Percentiles rank a stretch among this genome's conserved stretches.
Evolutionary conservation across 2,797 vertebrate species (phyloP).

Genomic region (Pangasius krempfi): DNA sequence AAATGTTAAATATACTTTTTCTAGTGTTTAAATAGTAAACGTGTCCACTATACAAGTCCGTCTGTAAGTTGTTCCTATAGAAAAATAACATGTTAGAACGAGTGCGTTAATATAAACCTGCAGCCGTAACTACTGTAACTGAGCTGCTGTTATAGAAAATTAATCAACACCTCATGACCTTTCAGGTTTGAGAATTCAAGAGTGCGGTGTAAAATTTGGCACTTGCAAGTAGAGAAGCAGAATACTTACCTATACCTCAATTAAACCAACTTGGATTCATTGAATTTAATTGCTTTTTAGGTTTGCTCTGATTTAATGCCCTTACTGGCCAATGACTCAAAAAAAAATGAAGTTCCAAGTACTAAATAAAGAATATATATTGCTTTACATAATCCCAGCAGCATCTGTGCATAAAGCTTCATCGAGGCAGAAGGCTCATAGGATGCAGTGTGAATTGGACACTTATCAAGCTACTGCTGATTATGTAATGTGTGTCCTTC

Average conservation of each 20-base stretch:
- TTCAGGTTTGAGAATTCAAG: neutral
- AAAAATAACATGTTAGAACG: neutral
- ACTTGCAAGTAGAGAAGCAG: conserved; percentile 68
- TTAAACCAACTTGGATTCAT: conserved; percentile 80
- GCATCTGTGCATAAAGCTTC: conserved; percentile 69
- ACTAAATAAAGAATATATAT: neutral
- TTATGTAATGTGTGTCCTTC: neutral
- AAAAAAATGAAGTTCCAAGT: conserved; percentile 47
- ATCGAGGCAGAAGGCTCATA: conserved; percentile 63
- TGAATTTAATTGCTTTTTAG: conserved; percentile 78
- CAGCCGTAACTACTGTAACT: neutral
- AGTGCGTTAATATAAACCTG: neutral
- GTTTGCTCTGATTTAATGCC: conserved; percentile 75
- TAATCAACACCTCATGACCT: neutral
- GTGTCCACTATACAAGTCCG: neutral
- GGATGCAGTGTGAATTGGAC: conserved; percentile 53
- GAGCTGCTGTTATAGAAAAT: neutral
- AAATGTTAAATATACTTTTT: too few relatives aligned
- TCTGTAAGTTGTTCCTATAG: neutral
- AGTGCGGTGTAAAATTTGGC: conserved; percentile 69
- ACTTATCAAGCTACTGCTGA: conserved; percentile 2
- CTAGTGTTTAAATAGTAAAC: too few relatives aligned
- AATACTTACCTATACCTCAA: conserved; percentile 75
- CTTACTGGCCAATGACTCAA: conserved; percentile 76
- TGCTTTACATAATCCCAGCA: conserved; percentile 68